phyloP scores from a whole-genome alignment of 2,797 vertebrate species.

The Sciurus vulgaris region DNA sequence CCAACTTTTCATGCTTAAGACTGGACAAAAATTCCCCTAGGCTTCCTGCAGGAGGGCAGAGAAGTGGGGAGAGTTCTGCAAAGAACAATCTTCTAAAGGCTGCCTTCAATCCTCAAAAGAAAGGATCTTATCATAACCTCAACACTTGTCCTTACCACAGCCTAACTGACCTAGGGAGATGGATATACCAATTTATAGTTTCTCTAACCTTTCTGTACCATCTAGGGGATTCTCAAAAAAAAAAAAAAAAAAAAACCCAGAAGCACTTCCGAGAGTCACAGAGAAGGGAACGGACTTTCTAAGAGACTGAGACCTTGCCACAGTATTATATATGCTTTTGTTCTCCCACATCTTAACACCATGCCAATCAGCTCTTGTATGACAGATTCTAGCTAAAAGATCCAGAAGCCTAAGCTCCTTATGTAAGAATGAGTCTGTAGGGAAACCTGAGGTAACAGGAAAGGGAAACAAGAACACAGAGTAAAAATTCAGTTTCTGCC shows the following conservation, averaged over 20 bases:
- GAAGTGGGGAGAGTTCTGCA: background rate
- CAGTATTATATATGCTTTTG: background rate
- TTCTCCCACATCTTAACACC: background rate
- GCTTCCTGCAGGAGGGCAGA: background rate
- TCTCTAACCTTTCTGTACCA: background rate
- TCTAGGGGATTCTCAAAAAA: background rate
- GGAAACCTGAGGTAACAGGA: background rate
- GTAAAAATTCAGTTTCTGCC: background rate
- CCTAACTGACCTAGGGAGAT: background rate
- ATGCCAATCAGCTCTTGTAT: background rate
- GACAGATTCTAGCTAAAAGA: background rate
- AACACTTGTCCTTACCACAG: background rate
- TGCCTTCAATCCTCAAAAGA: background rate
- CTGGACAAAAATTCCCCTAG: background rate
- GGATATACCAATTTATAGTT: background rate
- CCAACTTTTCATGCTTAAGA: background rate
- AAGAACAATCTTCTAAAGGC: background rate
- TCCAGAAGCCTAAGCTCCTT: background rate
- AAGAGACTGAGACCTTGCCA: background rate
- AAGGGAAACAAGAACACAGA: background rate
- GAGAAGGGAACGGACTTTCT: background rate
- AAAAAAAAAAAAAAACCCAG: background rate
- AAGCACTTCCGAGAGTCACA: background rate
- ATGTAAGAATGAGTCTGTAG: background rate
- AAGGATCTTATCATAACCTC: background rate